Percentiles rank a stretch among this genome's conserved stretches.
These are phyloP conservation scores for Odontocerum albicorne DNA, from an alignment of 2,888 invertebrate genomes.

Conservation along the genomic window DNA sequence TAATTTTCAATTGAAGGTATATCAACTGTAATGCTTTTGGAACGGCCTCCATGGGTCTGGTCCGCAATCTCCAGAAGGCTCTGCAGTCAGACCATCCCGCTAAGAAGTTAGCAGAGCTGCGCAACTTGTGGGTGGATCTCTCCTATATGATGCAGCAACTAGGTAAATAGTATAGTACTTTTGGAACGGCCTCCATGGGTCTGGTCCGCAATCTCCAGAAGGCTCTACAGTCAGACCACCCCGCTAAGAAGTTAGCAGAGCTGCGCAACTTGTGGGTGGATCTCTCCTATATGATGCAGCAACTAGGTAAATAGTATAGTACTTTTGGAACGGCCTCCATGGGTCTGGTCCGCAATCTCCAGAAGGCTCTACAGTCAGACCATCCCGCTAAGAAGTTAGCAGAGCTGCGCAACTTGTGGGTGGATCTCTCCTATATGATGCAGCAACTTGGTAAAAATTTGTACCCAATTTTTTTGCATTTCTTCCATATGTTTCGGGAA, in stretches of 20 bases:
- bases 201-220: conserved; percentile 63
- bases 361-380: conserved; percentile 62
- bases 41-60: conserved; percentile 65
- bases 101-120: conserved; percentile 64
- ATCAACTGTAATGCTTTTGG: conserved; percentile 68
- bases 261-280: conserved; percentile 73
- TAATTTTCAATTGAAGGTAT: conserved; percentile 47
- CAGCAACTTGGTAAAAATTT: conserved; percentile 71
- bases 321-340: conserved; percentile 65
- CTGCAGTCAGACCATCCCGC: conserved; percentile 66
- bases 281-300: conserved; percentile 77
- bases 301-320: conserved; percentile 63
- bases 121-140: conserved; percentile 71
- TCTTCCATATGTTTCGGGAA: too few relatives aligned
- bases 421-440: conserved; percentile 77
- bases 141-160: conserved; percentile 80
- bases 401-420: conserved; percentile 70
- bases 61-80: conserved; percentile 63
- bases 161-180: conserved; percentile 61
- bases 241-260: conserved; percentile 65
- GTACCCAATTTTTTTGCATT: too few relatives aligned
- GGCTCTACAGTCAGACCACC: conserved; percentile 63
- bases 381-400: conserved; percentile 67
- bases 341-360: conserved; percentile 64
- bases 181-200: conserved; percentile 66